These are phyloP conservation scores for Odontocolon sp. DNA, from an alignment of 2,888 invertebrate genomes.

Conservation along the genomic window DNA sequence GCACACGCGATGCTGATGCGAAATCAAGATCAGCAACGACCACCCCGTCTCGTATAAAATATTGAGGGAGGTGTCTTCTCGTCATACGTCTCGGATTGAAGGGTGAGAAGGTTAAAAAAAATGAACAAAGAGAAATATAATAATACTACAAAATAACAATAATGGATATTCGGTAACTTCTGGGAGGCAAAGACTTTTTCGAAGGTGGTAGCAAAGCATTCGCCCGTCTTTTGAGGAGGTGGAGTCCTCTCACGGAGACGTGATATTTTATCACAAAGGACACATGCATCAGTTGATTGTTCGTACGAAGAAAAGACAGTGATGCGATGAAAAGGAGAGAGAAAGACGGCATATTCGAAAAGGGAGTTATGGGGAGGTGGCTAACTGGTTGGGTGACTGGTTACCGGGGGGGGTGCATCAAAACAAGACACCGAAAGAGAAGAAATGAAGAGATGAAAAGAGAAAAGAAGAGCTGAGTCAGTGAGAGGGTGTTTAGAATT, in stretches of 20 bases:
- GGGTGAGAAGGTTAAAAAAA: slow-evolving; percentile 15
- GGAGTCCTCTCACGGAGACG: neutral
- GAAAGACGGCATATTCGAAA: slow-evolving; percentile 29
- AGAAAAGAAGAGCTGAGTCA: slow-evolving; percentile 61
- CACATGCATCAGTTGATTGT: slow-evolving; percentile 17
- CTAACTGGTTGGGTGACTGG: slow-evolving; percentile 46
- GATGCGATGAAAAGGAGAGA: neutral
- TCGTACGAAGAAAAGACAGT: slow-evolving; percentile 32
- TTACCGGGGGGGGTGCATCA: slow-evolving; percentile 47
- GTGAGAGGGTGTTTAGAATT: slow-evolving; percentile 77
- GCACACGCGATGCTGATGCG: slow-evolving; percentile 19
- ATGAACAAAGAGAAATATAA: slow-evolving; percentile 14
- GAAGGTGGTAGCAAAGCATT: slow-evolving; percentile 2
- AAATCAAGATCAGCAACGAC: slow-evolving; percentile 38
- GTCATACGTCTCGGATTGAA: slow-evolving; percentile 15
- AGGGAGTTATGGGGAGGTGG: slow-evolving; percentile 7
- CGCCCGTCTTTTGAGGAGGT: neutral
- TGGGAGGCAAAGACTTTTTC: slow-evolving; percentile 42
- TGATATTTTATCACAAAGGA: slow-evolving; percentile 30
- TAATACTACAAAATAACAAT: slow-evolving; percentile 28
- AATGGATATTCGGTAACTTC: slow-evolving; percentile 51
- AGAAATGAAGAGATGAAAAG: slow-evolving; percentile 47
- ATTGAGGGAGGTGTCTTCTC: slow-evolving; percentile 26
- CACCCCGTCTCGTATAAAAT: slow-evolving; percentile 33
- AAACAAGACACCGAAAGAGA: slow-evolving; percentile 28